A percentile compares a stretch with the other conserved stretches of the same genome.
Evolutionary conservation across 2,113 vertebrate genomes (phyloP).

Genomic region (Phainopepla nitens): DNA sequence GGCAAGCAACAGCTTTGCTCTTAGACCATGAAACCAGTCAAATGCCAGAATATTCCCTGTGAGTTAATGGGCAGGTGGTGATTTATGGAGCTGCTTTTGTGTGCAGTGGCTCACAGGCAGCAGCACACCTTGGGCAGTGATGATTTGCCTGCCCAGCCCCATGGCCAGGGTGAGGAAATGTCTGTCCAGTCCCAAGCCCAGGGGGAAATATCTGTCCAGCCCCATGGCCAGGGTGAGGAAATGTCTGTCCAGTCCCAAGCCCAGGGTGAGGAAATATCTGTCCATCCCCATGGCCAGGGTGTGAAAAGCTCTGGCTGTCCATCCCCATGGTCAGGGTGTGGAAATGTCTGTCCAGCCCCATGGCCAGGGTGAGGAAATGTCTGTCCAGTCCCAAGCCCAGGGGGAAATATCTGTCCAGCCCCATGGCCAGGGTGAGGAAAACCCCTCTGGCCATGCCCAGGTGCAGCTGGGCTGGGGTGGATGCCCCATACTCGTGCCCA

Average conservation of each 20-base stretch:
- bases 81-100: background rate
- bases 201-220: background rate
- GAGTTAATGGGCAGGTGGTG: background rate
- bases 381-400: background rate
- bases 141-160: background rate
- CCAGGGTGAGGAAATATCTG: background rate
- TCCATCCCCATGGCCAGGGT: background rate
- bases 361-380: background rate
- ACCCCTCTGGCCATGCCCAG: background rate
- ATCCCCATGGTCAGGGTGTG: background rate
- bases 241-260: background rate
- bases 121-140: background rate
- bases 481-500: rapidly evolving
- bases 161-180: background rate
- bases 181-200: background rate
- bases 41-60: background rate
- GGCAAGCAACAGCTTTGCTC: background rate
- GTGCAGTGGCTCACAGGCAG: background rate
- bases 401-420: background rate
- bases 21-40: background rate
- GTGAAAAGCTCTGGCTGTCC: background rate
- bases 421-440: too few species aligned
- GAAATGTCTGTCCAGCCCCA: background rate
- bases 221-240: too few species aligned
- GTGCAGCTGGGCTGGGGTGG: background rate